Base-by-base conservation (phyloP, 23 tunicate genomes). In the Trididemnum clinides region DNA sequence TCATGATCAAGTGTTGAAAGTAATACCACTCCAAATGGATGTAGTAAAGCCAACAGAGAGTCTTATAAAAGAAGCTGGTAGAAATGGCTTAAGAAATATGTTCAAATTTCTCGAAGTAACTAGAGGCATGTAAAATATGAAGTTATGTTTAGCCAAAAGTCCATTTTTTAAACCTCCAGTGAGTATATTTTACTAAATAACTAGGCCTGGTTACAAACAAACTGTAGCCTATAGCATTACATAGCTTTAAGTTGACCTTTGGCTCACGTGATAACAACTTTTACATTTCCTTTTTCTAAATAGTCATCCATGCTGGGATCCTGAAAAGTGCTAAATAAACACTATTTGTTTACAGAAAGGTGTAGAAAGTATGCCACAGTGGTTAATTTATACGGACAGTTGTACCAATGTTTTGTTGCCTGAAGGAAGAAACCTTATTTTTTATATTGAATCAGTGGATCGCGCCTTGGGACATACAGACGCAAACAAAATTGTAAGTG, bases 311-410 rank as follows among this genome's bases (percentile, higher is more conserved):
- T 34, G 29, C 33, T 33, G 20, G 19, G 49, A 72, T 10, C 10
- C 10, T 10, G 54, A 10, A 31, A 72, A 31, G 15, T 29, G 0
- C 79, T 29, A 21, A 0, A 31, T 12, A 72, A 72, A 31, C 0
- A 21, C 15, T 10, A 15, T 10, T 69, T 29, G 37, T 2, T 39
- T 1, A 19, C 75, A 93, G 98, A 93, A 85, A 93, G 98, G 84
- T 33, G 78, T 93, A n/a, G 98, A 93, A 70, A 57, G 85, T 25
- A 86, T 93, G 90, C 92, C 92, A n/a, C 86, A 86, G 18, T 93
- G 98, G 98, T 70, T 93, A 33, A 51, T 39, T 19, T 93, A 88
- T 80, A 84, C 83, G 22, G 98, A 93, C 84, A 81, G 90, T 34
- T 88, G 92, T 54, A 84, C 81, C 71, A 93, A 93, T 36, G 74